Evolutionary conservation across 2,888 invertebrate species (phyloP).

Genomic region (Amiota minor): DNA sequence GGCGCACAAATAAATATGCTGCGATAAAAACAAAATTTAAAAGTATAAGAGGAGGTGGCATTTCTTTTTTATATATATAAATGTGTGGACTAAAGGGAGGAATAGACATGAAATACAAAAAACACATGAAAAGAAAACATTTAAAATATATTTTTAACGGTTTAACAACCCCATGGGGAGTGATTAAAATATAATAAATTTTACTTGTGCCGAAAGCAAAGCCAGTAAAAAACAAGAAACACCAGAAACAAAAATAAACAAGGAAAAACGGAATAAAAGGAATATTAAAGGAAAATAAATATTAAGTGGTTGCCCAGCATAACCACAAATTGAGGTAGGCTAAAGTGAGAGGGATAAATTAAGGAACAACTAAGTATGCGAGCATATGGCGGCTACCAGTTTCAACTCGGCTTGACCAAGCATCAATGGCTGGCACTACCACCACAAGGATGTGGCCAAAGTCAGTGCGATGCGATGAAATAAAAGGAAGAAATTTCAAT

Average conservation of each 20-base stretch:
- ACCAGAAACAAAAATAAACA: slow-evolving; percentile 42
- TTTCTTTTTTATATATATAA: slow-evolving; percentile 10
- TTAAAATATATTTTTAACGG: slow-evolving; percentile 60
- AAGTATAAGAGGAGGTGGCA: background rate
- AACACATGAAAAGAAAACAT: slow-evolving; percentile 33
- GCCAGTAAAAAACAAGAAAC: slow-evolving; percentile 45
- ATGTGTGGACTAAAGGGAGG: background rate
- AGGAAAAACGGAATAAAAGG: slow-evolving; percentile 53
- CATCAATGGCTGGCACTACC: background rate
- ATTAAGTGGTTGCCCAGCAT: slow-evolving; percentile 64
- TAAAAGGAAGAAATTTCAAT: too few relatives aligned
- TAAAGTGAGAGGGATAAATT: background rate
- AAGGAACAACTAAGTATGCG: too few relatives aligned
- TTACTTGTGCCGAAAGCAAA: slow-evolving; percentile 48
- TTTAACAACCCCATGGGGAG: slow-evolving; percentile 66
- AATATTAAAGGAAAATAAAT: slow-evolving; percentile 2
- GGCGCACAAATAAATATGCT: slow-evolving; percentile 1
- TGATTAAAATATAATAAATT: slow-evolving; percentile 73
- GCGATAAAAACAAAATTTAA: slow-evolving; percentile 6
- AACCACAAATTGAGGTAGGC: slow-evolving; percentile 57
- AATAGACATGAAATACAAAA: background rate
- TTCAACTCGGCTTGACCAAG: background rate
- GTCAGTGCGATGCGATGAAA: too few relatives aligned
- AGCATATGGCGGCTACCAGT: too few relatives aligned
- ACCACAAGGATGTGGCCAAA: background rate